Base-by-base conservation (phyloP, 2,113 vertebrate genomes). In the Calidris pugnax region DNA sequence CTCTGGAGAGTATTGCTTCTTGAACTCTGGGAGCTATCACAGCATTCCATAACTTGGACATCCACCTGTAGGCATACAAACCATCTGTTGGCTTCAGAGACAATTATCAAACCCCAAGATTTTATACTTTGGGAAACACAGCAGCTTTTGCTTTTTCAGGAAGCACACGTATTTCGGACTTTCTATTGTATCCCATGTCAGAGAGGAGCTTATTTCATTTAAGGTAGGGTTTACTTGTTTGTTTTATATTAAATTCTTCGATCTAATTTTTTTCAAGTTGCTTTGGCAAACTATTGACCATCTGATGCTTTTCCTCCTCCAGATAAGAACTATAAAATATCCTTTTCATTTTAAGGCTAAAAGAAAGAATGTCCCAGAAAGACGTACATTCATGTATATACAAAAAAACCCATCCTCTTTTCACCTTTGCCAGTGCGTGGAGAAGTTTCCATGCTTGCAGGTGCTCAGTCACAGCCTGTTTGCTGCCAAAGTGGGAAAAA, bases 41-140 rank as follows among this genome's bases (percentile, higher is more conserved):
- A 26, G 98, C 97, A 92, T 99, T 99, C 99, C 99, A 99, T 72
- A 99, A 98, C 81, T 98, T 98, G 73, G 98, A 98, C 98, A 99
- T 98, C 99, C 99, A 99, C 96, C 99, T 99, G 87, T 45, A 73
- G 85, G 30, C 22, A 85, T 45, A 95, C 22, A 91, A 77, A 64
- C 12, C 84, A 76, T 41, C 26, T 48, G 56, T 93, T 53, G 66
- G 22, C 13, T 74, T 72, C 30, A 84, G 63, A 79, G 43, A 45
- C 41, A 75, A 59, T 39, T 35, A 79, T 12, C 56, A 90, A 77
- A 79, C 1, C 6, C 8, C 45, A 56, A 1, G 0, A 63, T 56
- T 86, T 92, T 64, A 68, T 48, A 55, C 28, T 67, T 47, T 20
- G 27, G 11, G 30, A 68, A 93, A 59, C 7, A 7, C 33, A 79